Evolutionary conservation across 2,888 invertebrate genomes (phyloP).

Genomic region (Dendrolimus pini): DNA sequence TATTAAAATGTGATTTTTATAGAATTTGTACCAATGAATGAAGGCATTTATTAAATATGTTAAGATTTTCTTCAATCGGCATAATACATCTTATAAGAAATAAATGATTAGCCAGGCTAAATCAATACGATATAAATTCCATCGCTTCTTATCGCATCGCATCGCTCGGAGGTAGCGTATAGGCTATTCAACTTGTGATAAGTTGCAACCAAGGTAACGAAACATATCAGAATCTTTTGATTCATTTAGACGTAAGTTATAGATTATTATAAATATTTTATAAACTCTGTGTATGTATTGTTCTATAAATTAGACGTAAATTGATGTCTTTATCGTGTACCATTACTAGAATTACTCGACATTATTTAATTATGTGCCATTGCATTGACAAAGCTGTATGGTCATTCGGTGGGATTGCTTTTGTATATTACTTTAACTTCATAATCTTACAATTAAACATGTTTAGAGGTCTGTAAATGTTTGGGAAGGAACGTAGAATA

Average conservation of each 20-base stretch:
- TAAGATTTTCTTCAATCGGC: no score
- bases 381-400: constrained; percentile 25
- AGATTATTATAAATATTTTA: constrained; percentile 22
- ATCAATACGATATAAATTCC: no score
- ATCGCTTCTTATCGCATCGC: constrained; percentile 3
- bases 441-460: no score
- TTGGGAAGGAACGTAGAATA: no score
- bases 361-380: constrained; percentile 15
- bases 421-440: no score
- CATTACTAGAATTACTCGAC: constrained; percentile 11
- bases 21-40: no score
- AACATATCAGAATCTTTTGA: constrained; percentile 84
- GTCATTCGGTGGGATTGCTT: constrained; percentile 25
- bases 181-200: constrained; percentile 65
- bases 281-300: constrained; percentile 37
- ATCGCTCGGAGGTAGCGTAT: constrained; percentile 13
- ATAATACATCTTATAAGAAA: no score
- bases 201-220: constrained; percentile 84
- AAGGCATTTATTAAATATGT: no score
- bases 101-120: no score
- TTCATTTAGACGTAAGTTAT: constrained; percentile 71
- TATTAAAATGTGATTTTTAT: no score
- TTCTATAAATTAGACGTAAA: constrained; percentile 12
- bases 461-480: no score
- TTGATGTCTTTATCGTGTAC: constrained; percentile 28